These are phyloP conservation scores for Phymorhynchus buccinoides DNA, from an alignment of 1,140 invertebrate genomes.

Conservation along the genomic window DNA sequence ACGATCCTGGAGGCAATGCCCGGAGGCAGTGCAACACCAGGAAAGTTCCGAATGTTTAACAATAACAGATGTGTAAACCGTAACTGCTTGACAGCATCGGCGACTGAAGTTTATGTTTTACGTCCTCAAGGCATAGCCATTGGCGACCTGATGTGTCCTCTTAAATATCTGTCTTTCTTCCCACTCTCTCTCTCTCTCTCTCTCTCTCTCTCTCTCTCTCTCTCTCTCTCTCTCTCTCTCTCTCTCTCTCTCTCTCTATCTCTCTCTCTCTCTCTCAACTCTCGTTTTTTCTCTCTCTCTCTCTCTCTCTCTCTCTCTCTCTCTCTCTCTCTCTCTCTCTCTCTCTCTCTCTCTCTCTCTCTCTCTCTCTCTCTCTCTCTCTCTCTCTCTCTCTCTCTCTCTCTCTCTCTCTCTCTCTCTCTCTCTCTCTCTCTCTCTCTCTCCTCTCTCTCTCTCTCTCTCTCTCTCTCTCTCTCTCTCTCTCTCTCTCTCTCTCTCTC, in stretches of 20 bases:
- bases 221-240: not conserved
- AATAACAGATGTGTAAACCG: no score
- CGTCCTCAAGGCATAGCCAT: no score
- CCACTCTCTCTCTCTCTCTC: not conserved
- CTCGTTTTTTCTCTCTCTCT: no score
- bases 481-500: not conserved
- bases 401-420: not conserved
- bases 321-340: not conserved
- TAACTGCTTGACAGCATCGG: no score
- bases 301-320: not conserved
- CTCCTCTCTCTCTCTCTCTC: constrained; percentile 23
- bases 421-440: constrained; percentile 5
- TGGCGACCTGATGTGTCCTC: not conserved
- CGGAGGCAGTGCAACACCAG: no score
- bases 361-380: constrained; percentile 29
- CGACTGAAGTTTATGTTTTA: no score
- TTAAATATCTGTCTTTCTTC: no score
- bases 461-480: no score
- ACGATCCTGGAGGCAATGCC: no score
- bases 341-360: constrained; percentile 5
- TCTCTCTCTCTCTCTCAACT: no score
- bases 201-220: not conserved
- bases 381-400: no score
- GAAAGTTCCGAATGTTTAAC: no score
- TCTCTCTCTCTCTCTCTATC: not conserved